Evolutionary conservation across 2,888 invertebrate genomes (phyloP).

Genomic region (Eristalis pertinax): DNA sequence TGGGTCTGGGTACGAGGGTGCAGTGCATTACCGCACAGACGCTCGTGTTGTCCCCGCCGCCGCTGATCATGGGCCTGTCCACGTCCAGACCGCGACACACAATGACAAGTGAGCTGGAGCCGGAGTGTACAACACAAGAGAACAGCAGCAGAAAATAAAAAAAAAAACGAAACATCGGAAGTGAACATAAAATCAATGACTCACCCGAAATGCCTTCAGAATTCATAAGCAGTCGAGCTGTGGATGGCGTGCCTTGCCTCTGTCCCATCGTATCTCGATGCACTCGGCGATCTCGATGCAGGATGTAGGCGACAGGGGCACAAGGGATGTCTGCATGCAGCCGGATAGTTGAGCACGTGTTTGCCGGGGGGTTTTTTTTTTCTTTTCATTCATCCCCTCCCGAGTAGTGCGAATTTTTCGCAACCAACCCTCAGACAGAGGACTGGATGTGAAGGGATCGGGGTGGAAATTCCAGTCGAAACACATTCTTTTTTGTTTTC

Average conservation of each 20-base stretch:
- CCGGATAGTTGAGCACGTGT: constrained; percentile 44
- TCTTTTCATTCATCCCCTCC: neutral
- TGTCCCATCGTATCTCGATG: constrained; percentile 5
- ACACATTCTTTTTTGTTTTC: constrained; percentile 14
- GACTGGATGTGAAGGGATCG: constrained; percentile 1
- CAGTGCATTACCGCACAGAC: constrained; percentile 16
- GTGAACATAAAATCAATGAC: constrained; percentile 64
- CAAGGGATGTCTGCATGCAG: neutral
- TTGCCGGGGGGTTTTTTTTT: too few relatives aligned
- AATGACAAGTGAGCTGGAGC: constrained; percentile 31
- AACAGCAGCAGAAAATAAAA: neutral
- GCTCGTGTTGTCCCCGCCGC: too few relatives aligned
- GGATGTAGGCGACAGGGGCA: neutral
- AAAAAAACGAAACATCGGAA: constrained; percentile 38
- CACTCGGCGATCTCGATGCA: neutral
- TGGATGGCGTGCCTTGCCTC: neutral
- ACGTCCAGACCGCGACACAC: constrained; percentile 20
- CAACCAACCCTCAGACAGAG: neutral
- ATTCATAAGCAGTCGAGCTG: constrained; percentile 36
- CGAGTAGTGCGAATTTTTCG: constrained; percentile 40
- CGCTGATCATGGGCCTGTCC: neutral
- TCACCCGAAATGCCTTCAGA: constrained; percentile 56
- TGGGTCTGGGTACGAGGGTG: neutral
- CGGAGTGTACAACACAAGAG: neutral
- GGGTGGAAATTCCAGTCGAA: constrained; percentile 46